Conservation (phyloP, 2,888 invertebrate genomes). For the Protophormia terraenovae region DNA sequence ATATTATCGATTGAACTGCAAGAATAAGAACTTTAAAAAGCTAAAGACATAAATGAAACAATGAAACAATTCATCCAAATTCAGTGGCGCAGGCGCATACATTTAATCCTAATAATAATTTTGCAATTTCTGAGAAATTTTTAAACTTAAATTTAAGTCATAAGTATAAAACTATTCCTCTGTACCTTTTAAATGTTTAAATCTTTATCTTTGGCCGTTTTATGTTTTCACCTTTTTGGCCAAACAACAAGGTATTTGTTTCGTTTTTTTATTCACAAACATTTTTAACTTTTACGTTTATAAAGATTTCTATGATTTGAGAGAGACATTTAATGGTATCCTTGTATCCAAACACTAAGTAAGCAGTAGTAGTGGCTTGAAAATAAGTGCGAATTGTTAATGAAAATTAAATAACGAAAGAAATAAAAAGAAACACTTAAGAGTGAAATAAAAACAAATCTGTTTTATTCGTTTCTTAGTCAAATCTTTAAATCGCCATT, state of each 20-base stretch:
- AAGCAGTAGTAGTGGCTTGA: constrained; percentile 40
- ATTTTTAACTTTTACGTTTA: too few species aligned
- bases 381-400: constrained; percentile 68
- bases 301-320: constrained; percentile 39
- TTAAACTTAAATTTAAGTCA: constrained; percentile 63
- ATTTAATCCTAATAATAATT: constrained; percentile 64
- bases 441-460: not conserved
- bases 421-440: constrained; percentile 49
- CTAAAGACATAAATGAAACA: not conserved
- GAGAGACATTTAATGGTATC: not conserved
- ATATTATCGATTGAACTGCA: not conserved
- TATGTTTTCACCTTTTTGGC: constrained; percentile 3
- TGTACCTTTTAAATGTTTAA: constrained; percentile 71
- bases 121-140: constrained; percentile 79
- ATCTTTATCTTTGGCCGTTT: constrained; percentile 68
- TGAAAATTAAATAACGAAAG: constrained; percentile 75
- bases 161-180: constrained; percentile 33
- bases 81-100: constrained; percentile 60
- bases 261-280: not conserved
- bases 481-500: not conserved
- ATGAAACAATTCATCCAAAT: not conserved
- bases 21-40: not conserved
- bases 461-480: not conserved
- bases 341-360: not conserved
- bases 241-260: constrained; percentile 6